A percentile compares a stretch with the other conserved stretches of the same genome.
These are phyloP conservation scores for Dryadula phaetusa DNA, from an alignment of 2,888 invertebrate species.

Conservation along the genomic window DNA sequence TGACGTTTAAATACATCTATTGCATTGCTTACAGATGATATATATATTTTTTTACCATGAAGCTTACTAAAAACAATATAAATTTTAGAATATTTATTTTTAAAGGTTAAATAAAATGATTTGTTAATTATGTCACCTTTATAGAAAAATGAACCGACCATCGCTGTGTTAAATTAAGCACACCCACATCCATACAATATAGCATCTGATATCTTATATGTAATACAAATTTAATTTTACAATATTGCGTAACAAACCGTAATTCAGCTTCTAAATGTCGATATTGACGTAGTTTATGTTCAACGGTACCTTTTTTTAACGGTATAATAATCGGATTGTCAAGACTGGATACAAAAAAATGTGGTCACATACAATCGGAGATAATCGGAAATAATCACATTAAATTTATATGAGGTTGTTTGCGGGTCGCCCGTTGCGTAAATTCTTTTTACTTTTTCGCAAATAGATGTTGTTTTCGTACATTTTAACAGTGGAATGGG, in stretches of 20 bases:
- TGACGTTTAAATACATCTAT: not conserved
- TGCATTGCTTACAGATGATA: too few relatives aligned
- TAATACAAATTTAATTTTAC: conserved; percentile 1
- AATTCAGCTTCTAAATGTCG: conserved; percentile 29
- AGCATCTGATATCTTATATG: not conserved
- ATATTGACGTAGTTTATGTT: conserved; percentile 60
- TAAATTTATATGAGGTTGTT: conserved; percentile 63
- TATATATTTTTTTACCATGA: too few relatives aligned
- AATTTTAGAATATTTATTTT: too few relatives aligned
- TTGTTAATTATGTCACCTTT: too few relatives aligned
- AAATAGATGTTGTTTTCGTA: conserved; percentile 12
- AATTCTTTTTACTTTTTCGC: conserved; percentile 43
- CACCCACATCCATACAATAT: not conserved
- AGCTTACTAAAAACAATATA: too few relatives aligned
- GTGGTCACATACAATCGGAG: conserved; percentile 63
- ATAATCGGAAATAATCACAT: conserved; percentile 73
- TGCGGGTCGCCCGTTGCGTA: conserved; percentile 55
- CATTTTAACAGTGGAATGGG: not conserved
- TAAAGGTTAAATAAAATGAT: too few relatives aligned
- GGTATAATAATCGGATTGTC: conserved; percentile 73
- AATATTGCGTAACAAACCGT: conserved; percentile 3
- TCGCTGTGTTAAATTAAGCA: too few relatives aligned
- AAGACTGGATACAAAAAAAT: conserved; percentile 68
- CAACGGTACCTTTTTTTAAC: conserved; percentile 73
- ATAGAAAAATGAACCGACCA: too few relatives aligned